Percentiles rank a stretch among this genome's conserved stretches.
Evolutionary conservation across 2,113 vertebrate species (phyloP).

Genomic region (Cyprinodon brontotheroides): DNA sequence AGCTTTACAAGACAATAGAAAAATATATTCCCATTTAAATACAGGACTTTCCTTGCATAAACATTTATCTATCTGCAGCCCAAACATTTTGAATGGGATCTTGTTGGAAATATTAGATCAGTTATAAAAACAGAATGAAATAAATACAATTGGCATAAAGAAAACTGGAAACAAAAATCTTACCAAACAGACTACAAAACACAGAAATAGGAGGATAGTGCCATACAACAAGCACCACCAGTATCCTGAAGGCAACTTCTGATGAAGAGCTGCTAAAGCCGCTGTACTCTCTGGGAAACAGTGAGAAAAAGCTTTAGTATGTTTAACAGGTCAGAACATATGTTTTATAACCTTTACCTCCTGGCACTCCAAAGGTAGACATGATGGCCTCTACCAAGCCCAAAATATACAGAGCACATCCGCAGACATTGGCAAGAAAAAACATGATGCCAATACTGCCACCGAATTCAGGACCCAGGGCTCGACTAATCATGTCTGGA

Average conservation of each 20-base stretch:
- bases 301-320: neutral
- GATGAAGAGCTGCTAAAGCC: constrained; percentile 29
- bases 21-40: too few relatives aligned
- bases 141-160: neutral
- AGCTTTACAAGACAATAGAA: too few relatives aligned
- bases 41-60: too few relatives aligned
- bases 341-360: constrained; percentile 62
- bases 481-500: constrained; percentile 91
- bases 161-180: constrained; percentile 6
- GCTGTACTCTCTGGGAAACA: constrained; percentile 35
- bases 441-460: constrained; percentile 92
- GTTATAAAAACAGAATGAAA: too few relatives aligned
- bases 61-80: too few relatives aligned
- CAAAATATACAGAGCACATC: constrained; percentile 86
- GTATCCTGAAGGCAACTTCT: constrained; percentile 82
- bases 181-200: constrained; percentile 87
- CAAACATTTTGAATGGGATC: too few relatives aligned
- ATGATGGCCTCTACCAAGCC: constrained; percentile 86
- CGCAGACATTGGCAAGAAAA: constrained; percentile 88
- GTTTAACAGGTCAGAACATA: neutral
- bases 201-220: constrained; percentile 82
- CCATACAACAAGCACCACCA: constrained; percentile 87
- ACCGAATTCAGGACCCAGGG: constrained; percentile 88
- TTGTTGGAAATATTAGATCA: too few relatives aligned
- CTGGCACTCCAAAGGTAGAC: constrained; percentile 79